These are phyloP conservation scores for Eulemur macaco DNA, from an alignment of 2,113 vertebrate genomes.

Conservation along the genomic window DNA sequence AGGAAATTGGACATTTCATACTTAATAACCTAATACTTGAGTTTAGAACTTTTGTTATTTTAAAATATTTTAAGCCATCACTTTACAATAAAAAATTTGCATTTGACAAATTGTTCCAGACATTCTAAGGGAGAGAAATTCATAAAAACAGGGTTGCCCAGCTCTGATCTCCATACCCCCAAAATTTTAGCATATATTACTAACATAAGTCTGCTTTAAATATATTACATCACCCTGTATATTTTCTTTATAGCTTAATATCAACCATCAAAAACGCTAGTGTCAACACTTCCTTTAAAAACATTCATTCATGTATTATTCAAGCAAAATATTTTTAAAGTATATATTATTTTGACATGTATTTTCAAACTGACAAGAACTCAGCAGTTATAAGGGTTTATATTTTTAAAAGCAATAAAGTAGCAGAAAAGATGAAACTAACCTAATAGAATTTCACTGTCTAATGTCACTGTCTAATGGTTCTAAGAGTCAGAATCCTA, in stretches of 20 bases:
- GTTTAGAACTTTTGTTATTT: slow-evolving; percentile 6
- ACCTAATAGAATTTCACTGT: slow-evolving; percentile 38
- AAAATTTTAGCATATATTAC: slow-evolving; percentile 32
- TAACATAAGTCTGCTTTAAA: slow-evolving; percentile 43
- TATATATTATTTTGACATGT: slow-evolving; percentile 59
- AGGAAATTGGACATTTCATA: too few species aligned
- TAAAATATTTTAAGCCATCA: slow-evolving; percentile 42
- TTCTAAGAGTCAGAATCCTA: background rate
- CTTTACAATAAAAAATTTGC: background rate
- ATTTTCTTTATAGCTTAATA: slow-evolving; percentile 69
- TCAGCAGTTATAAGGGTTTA: slow-evolving; percentile 37
- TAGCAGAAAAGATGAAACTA: slow-evolving; percentile 48
- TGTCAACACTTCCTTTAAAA: slow-evolving; percentile 68
- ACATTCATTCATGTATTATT: slow-evolving; percentile 53
- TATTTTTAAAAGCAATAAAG: slow-evolving; percentile 43
- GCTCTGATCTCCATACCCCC: slow-evolving; percentile 23
- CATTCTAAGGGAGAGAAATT: slow-evolving; percentile 45
- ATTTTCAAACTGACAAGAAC: slow-evolving; percentile 68
- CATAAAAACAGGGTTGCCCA: background rate
- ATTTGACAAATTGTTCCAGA: slow-evolving; percentile 1
- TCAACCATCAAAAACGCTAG: slow-evolving; percentile 42
- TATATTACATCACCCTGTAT: background rate
- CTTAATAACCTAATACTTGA: background rate
- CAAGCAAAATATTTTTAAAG: slow-evolving; percentile 68
- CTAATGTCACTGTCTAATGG: background rate